A percentile compares a stretch with the other conserved stretches of the same genome.
Conservation (phyloP, 1,140 invertebrate species). For the Drosophila orosa region DNA sequence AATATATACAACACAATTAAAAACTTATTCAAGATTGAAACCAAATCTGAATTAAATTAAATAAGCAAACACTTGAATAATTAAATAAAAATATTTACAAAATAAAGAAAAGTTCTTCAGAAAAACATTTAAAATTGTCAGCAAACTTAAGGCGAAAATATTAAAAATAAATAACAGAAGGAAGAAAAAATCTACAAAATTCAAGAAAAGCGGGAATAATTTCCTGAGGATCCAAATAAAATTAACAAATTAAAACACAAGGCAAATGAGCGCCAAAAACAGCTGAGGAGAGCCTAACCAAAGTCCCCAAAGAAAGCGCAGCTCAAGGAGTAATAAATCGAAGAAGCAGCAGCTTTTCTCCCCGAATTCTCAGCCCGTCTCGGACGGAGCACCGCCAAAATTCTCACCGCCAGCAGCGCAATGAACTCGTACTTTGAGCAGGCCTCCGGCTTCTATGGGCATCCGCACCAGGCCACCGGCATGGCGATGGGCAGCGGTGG, state of each 20-base stretch:
- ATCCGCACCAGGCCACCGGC: constrained; percentile 90
- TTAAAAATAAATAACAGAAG: not conserved
- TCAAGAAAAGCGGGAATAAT: not conserved
- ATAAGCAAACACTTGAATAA: not conserved
- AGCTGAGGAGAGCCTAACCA: constrained; percentile 9
- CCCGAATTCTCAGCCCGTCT: constrained; percentile 52
- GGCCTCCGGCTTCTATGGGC: constrained; percentile 94
- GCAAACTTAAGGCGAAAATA: not conserved
- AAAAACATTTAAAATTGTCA: not conserved
- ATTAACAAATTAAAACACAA: constrained; percentile 1
- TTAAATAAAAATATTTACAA: not conserved
- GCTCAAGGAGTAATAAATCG: not conserved
- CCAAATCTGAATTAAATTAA: not conserved
- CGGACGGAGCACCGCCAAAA: constrained; percentile 78
- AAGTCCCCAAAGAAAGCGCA: not conserved
- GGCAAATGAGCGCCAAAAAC: constrained; percentile 27
- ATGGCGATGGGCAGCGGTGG: constrained; percentile 87
- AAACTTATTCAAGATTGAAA: not conserved
- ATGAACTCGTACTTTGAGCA: constrained; percentile 99
- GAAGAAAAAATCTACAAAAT: constrained; percentile 1
- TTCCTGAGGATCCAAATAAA: not conserved
- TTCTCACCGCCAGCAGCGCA: constrained; percentile 81
- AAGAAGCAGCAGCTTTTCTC: constrained; percentile 42
- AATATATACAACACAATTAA: constrained; percentile 1
- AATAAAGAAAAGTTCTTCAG: not conserved